A percentile compares a stretch with the other conserved stretches of the same genome.
These are phyloP conservation scores for Epicampocera succincta DNA, from an alignment of 2,888 invertebrate genomes.

Conservation along the genomic window DNA sequence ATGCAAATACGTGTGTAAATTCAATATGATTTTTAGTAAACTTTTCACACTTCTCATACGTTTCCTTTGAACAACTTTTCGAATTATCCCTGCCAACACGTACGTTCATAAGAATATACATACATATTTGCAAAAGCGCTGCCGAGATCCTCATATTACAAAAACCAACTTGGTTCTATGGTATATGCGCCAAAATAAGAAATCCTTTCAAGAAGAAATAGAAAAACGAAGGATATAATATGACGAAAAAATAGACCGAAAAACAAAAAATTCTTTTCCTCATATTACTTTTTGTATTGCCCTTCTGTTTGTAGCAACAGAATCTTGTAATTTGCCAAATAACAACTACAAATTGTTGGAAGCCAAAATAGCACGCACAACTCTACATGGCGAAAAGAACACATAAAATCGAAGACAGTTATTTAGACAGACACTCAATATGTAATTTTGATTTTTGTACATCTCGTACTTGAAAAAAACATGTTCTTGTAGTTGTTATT, in stretches of 20 bases:
- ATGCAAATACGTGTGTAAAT: too few species aligned
- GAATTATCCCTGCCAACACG: too few species aligned
- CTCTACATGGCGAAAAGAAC: neutral
- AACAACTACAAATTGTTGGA: slow-evolving; percentile 47
- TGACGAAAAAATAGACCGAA: neutral
- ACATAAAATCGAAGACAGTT: slow-evolving; percentile 37
- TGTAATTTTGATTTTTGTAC: slow-evolving; percentile 46
- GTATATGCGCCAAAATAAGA: neutral
- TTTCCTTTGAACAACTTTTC: too few species aligned
- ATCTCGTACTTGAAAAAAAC: neutral
- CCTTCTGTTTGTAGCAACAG: slow-evolving; percentile 55
- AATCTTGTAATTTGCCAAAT: slow-evolving; percentile 61
- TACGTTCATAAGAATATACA: too few species aligned
- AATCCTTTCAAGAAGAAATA: slow-evolving; percentile 8
- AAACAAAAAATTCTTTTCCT: slow-evolving; percentile 13
- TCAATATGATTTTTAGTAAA: too few species aligned
- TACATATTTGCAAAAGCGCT: too few species aligned
- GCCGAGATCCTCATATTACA: slow-evolving; percentile 20
- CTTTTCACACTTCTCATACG: too few species aligned
- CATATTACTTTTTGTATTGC: slow-evolving; percentile 26
- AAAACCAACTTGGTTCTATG: neutral
- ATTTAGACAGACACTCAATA: slow-evolving; percentile 37
- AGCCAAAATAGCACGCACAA: slow-evolving; percentile 15
- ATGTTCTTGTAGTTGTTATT: slow-evolving; percentile 35
- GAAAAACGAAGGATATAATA: slow-evolving; percentile 25